These are phyloP conservation scores for Thalassaphorura encarpata DNA, from an alignment of 1,140 invertebrate species.

Conservation along the genomic window DNA sequence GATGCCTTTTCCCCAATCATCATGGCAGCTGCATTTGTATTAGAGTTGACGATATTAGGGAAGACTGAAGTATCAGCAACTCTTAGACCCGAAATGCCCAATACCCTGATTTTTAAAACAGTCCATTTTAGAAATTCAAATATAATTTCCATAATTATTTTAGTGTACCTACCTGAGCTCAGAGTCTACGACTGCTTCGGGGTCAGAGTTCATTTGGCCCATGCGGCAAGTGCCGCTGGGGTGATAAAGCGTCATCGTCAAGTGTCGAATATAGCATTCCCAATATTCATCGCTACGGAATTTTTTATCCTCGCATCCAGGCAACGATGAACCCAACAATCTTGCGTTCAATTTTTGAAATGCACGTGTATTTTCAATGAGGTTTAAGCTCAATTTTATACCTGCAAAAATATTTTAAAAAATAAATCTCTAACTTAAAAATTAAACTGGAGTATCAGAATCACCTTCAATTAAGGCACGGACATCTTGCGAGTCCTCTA, in stretches of 20 bases:
- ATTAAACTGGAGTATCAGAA: no score
- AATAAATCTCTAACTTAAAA: not conserved
- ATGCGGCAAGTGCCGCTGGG: conserved; percentile 17
- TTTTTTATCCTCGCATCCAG: conserved; percentile 61
- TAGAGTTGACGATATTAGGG: conserved; percentile 69
- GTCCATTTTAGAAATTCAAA: no score
- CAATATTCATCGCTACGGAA: conserved; percentile 69
- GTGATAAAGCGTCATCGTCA: conserved; percentile 56
- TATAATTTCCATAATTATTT: no score
- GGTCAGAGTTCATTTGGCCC: conserved; percentile 11
- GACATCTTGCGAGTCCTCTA: conserved; percentile 25
- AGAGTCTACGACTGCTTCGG: conserved; percentile 47
- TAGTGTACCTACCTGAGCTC: conserved; percentile 33
- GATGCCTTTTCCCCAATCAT: conserved; percentile 77
- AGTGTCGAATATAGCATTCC: conserved; percentile 72
- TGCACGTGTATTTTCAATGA: conserved; percentile 10
- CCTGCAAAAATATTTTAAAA: not conserved
- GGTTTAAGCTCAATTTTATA: not conserved
- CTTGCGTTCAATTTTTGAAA: conserved; percentile 12
- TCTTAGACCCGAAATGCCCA: not conserved
- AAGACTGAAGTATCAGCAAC: conserved; percentile 35
- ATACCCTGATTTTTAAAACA: not conserved
- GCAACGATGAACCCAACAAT: conserved; percentile 38
- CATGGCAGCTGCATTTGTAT: conserved; percentile 71
- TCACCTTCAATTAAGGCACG: not conserved